A percentile compares a stretch with the other conserved stretches of the same genome.
phyloP scores from a whole-genome alignment of 2,797 vertebrate species.

The Megalops cyprinoides region DNA sequence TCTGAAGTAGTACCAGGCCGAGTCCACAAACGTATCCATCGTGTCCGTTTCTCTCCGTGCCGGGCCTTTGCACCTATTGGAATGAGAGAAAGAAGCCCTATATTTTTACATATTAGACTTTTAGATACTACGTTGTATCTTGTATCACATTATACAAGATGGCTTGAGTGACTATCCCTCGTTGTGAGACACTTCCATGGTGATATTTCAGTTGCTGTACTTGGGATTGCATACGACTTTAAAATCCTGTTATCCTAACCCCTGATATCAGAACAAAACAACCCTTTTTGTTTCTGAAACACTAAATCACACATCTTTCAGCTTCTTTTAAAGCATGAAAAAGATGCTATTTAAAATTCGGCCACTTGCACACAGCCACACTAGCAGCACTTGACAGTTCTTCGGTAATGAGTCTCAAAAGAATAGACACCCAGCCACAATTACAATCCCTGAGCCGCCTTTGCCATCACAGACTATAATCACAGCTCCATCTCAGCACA shows the following conservation, averaged over 20 bases:
- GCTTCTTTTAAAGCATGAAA: background rate
- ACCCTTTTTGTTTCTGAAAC: background rate
- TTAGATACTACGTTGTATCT: no score
- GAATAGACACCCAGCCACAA: constrained; percentile 48
- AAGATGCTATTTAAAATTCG: background rate
- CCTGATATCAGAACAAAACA: background rate
- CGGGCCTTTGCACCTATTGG: constrained; percentile 81
- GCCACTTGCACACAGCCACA: background rate
- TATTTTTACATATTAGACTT: background rate
- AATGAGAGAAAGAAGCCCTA: background rate
- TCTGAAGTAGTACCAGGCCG: constrained; percentile 94
- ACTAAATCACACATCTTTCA: background rate
- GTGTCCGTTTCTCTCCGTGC: constrained; percentile 91
- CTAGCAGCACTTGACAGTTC: background rate
- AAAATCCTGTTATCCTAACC: no score
- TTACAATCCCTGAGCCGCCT: constrained; percentile 48
- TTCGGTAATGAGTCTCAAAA: constrained; percentile 64
- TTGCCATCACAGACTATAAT: background rate
- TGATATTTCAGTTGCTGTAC: no score
- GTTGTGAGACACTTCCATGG: no score
- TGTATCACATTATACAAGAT: no score
- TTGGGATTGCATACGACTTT: no score
- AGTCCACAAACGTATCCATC: constrained; percentile 98
- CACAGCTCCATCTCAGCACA: background rate
- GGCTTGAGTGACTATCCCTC: no score